Evolutionary conservation across 2,797 vertebrate species (phyloP).

Genomic region (Lerista edwardsae): DNA sequence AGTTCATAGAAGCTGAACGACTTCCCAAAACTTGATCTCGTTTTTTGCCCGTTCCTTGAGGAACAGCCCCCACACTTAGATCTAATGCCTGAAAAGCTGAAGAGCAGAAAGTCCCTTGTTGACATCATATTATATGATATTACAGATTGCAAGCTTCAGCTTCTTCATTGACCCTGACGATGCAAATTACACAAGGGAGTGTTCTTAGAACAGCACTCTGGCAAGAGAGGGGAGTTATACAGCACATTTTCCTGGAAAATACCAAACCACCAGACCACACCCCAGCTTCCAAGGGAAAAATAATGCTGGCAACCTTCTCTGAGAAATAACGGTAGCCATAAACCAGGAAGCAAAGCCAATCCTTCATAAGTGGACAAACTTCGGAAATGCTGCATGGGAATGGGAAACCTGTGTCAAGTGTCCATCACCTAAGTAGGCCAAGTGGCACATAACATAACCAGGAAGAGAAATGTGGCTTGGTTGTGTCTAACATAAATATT

Average conservation of each 20-base stretch:
- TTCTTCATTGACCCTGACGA: constrained; percentile 55
- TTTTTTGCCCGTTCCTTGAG: constrained; percentile 54
- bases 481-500: rapidly evolving
- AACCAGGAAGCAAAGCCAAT: constrained; percentile 49
- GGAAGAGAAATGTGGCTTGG: background rate
- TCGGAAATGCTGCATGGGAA: background rate
- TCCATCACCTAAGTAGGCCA: background rate
- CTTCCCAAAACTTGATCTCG: constrained; percentile 45
- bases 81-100: constrained; percentile 49
- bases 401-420: no score
- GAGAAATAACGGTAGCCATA: constrained; percentile 53
- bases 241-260: constrained; percentile 70
- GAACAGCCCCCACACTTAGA: constrained; percentile 9
- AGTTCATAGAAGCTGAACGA: constrained; percentile 50
- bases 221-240: constrained; percentile 54
- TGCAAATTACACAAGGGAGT: constrained; percentile 56
- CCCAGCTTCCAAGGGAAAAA: constrained; percentile 39
- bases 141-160: constrained; percentile 51
- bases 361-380: constrained; percentile 52
- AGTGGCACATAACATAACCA: background rate
- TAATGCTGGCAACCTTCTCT: constrained; percentile 46
- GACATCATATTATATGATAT: constrained; percentile 46
- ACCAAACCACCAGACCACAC: constrained; percentile 55
- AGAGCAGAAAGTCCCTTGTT: constrained; percentile 35
- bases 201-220: constrained; percentile 71